These are phyloP conservation scores for Tenrec ecaudatus DNA, from an alignment of 2,113 vertebrate genomes.

Conservation along the genomic window DNA sequence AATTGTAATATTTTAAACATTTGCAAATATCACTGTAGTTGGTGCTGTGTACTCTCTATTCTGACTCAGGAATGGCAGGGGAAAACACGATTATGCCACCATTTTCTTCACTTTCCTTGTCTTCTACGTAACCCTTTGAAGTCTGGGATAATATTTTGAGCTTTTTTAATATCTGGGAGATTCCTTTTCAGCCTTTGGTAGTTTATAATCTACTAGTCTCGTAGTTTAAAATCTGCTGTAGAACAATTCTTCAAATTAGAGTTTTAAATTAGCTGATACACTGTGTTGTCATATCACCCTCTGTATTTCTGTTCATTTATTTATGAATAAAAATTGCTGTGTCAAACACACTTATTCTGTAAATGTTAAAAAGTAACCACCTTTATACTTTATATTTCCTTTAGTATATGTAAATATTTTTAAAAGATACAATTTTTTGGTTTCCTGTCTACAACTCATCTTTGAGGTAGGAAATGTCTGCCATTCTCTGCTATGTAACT, in stretches of 20 bases:
- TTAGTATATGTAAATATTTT: background rate
- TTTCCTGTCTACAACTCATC: background rate
- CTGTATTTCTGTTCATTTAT: background rate
- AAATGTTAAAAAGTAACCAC: slow-evolving; percentile 4
- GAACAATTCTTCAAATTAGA: background rate
- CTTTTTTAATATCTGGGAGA: background rate
- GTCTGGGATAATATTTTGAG: background rate
- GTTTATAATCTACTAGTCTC: background rate
- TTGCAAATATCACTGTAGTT: too few species aligned
- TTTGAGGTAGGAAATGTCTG: background rate
- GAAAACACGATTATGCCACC: too few species aligned
- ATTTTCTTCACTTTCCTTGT: too few species aligned
- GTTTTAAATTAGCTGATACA: background rate
- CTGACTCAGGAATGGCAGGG: too few species aligned
- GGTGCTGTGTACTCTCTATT: too few species aligned
- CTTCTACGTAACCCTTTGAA: too few species aligned
- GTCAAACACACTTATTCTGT: background rate
- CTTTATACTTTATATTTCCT: background rate
- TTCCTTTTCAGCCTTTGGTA: background rate
- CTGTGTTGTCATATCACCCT: background rate
- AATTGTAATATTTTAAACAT: slow-evolving; percentile 34
- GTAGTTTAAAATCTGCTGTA: background rate
- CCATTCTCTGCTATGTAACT: background rate
- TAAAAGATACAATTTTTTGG: background rate
- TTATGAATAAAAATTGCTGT: slow-evolving; percentile 21